Evolutionary conservation across 2,797 vertebrate genomes (phyloP), one percentile per base, ranked within the genome.

Genomic region (Valencia hispanica): DNA sequence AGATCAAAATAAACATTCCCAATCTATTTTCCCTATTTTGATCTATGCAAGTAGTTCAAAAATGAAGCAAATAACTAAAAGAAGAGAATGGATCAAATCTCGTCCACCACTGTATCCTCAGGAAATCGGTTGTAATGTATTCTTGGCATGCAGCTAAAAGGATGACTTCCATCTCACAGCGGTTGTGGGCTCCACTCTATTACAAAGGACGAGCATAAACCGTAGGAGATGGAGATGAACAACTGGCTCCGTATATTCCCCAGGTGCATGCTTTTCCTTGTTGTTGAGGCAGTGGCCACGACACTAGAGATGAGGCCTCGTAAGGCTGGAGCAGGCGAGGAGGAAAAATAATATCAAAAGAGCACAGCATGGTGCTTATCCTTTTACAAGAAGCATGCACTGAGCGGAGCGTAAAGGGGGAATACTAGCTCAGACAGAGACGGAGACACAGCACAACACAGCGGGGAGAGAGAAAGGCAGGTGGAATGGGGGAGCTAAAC

Each of bases 331-430:
- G 87, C 86, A 82, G 89, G 90, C 55, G 68, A 91, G 81, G 86
- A 90, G 87, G 86, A 92, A 91, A 93, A 92, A 94, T 90, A 91
- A 92, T 91, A 94, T 92, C 85, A 92, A 87, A 92, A 90, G 91
- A 91, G 84, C 91, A 85, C 91, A 93, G 91, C 89, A 39, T 88
- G 91, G 85, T 75, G 90, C 92, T 94, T 88, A 93, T 89, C 90
- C 91, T 84, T 90, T 92, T 91, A 91, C 88, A 92, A 91, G 91
- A 88, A 89, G 87, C 91, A 84, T 85, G 87, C 82, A 82, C 91
- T 84, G 90, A 90, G 89, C 84, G 41, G 82, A 91, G 89, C 86
- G 63, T 91, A 82, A 84, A 92, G 81, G 84, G n/a, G 80, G 78
- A 88, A 89, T 83, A 88, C 85, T 80, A 78, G 87, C 85, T 86